These are phyloP conservation scores for Nomada ferruginata DNA, from an alignment of 2,888 invertebrate genomes.

Conservation along the genomic window DNA sequence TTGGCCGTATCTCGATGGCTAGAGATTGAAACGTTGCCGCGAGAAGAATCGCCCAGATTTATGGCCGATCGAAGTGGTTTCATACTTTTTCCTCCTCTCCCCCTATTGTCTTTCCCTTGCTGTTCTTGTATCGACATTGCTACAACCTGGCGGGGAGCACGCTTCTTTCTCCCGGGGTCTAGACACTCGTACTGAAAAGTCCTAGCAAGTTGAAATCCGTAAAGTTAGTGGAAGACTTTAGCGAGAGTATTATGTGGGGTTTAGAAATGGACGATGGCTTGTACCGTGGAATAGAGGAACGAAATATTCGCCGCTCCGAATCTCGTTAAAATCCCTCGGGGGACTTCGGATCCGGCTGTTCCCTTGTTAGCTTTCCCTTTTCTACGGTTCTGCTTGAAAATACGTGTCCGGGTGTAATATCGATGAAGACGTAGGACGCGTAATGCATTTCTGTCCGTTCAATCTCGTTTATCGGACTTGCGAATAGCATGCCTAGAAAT, in stretches of 20 bases:
- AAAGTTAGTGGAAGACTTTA: background rate
- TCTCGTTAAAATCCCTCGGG: conserved; percentile 19
- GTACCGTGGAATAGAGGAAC: background rate
- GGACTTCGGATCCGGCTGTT: background rate
- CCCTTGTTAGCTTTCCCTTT: conserved; percentile 1
- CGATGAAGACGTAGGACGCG: background rate
- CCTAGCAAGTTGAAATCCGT: conserved; percentile 20
- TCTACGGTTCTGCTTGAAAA: background rate
- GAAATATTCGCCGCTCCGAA: conserved; percentile 18
- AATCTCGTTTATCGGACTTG: background rate
- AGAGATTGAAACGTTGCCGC: conserved; percentile 42
- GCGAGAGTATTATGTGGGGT: background rate
- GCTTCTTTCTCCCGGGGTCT: conserved; percentile 25
- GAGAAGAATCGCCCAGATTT: conserved; percentile 23
- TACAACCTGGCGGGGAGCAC: background rate
- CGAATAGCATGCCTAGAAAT: background rate
- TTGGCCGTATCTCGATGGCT: conserved; percentile 48
- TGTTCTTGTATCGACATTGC: background rate
- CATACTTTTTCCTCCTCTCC: background rate
- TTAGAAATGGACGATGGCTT: background rate
- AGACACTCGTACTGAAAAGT: conserved; percentile 13
- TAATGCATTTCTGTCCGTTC: background rate
- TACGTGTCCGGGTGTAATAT: background rate
- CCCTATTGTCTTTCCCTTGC: background rate
- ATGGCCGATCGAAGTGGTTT: conserved; percentile 30